phyloP scores from a whole-genome alignment of 1,140 invertebrate genomes.

The Drosophila quadrilineata region DNA sequence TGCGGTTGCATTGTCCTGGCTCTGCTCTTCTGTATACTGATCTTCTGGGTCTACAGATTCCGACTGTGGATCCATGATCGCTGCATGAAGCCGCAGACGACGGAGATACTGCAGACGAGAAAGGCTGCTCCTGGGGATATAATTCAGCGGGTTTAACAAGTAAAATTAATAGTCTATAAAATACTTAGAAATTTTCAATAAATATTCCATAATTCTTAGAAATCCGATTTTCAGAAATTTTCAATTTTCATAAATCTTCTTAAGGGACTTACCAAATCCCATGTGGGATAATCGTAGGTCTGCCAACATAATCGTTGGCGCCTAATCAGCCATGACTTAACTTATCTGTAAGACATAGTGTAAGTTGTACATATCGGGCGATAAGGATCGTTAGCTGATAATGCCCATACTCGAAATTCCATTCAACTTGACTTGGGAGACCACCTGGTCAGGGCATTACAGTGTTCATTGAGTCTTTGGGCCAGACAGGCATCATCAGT shows the following conservation, averaged over 20 bases:
- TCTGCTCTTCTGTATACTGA: conserved; percentile 42
- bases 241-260: no score
- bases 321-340: not conserved
- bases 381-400: conserved; percentile 4
- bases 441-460: not conserved
- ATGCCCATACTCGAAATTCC: not conserved
- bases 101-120: conserved; percentile 17
- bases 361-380: conserved; percentile 1
- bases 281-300: no score
- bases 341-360: not conserved
- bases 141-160: conserved; percentile 16
- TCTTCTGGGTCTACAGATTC: conserved; percentile 52
- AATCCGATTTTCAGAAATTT: not conserved
- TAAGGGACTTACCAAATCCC: no score
- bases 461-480: not conserved
- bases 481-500: no score
- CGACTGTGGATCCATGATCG: conserved; percentile 28
- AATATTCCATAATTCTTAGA: not conserved
- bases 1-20: conserved; percentile 54
- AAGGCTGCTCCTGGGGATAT: not conserved
- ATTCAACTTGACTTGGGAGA: not conserved
- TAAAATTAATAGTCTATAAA: not conserved
- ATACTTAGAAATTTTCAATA: not conserved
- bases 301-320: not conserved
- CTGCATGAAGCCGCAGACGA: conserved; percentile 2